Conservation (phyloP, 2,113 vertebrate species). For the Ammodytes dubius region DNA sequence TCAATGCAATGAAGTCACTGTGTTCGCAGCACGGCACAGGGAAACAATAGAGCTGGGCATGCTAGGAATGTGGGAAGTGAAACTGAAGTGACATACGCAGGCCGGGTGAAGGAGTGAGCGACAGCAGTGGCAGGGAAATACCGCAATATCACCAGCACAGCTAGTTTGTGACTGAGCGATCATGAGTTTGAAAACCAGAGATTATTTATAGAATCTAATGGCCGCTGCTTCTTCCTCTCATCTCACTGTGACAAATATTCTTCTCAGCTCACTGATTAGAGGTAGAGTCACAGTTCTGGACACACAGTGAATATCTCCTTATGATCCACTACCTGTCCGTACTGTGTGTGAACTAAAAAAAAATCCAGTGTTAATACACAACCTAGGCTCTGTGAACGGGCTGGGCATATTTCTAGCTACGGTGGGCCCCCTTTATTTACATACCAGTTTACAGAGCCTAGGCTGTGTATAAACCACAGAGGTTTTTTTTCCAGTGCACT, state of each 20-base stretch:
- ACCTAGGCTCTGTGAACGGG: too few relatives aligned
- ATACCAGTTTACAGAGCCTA: too few relatives aligned
- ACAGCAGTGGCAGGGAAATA: not conserved
- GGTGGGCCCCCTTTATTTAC: too few relatives aligned
- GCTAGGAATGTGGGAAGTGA: conserved; percentile 83
- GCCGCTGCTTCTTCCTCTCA: not conserved
- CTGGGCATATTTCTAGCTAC: too few relatives aligned
- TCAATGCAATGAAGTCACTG: conserved; percentile 64
- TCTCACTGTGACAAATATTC: not conserved
- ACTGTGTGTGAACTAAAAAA: too few relatives aligned
- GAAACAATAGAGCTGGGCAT: conserved; percentile 66
- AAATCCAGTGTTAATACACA: too few relatives aligned
- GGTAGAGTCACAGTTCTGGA: too few relatives aligned
- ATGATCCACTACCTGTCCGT: too few relatives aligned
- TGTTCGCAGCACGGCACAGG: not conserved
- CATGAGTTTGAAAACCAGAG: conserved; percentile 29
- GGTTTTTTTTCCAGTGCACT: too few relatives aligned
- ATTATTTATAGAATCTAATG: not conserved
- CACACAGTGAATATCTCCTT: too few relatives aligned
- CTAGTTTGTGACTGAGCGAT: conserved; percentile 2
- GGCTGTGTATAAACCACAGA: too few relatives aligned
- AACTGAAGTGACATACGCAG: conserved; percentile 71
- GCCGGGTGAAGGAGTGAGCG: conserved; percentile 11
- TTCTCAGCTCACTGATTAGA: not conserved
- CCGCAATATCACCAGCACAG: not conserved